Base-by-base conservation (phyloP, 2,888 invertebrate genomes). In the Latrodectus hesperus region DNA sequence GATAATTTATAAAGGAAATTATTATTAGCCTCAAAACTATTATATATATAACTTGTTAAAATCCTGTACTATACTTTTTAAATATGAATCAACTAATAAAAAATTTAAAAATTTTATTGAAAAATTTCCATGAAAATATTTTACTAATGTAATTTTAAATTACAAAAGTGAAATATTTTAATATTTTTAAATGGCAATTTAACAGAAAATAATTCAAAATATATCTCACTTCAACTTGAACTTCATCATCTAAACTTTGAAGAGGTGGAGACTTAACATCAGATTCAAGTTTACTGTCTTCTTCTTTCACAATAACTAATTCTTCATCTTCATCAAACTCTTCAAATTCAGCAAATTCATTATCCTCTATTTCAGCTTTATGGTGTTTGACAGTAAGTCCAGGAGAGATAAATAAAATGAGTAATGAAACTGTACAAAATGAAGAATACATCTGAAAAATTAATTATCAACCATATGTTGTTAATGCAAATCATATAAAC, bases 321-420 rank as follows among this genome's bases (percentile, higher is more conserved):
- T 93, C 93, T 91, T 90, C 91, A 87, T 96, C 96, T 71, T 95
- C 95, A 91, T 96, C 96, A 92, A 96, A 95, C 92, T 97, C 96
- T 92, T 97, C 97, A 93, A 98, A 98, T 93, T 98, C 98, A 0
- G 98, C 98, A 93, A 98, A 98, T 79, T 90, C 90, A 87, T 90
- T 90, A 73, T 90, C 90, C 74, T 90, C 90, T 67, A 90, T 85
- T 71, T 88, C 85, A 12, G 88, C 86, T 75, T 89, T 84, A 49
- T 85, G 89, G 26, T 83, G 83, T 51, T 86, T 79, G 38, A 17
- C 83, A 75, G 79, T 74, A 49, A 74, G 60, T 17, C 68, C 55
- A 70, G 38, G 68, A 51, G 82, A 75, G 38, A 75, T 55, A 38
- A 68, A 53, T 12, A 82, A 38, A 60, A 75, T 49, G 55, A 22